Base-by-base conservation (phyloP, 2,113 vertebrate genomes). In the Calonectris borealis region DNA sequence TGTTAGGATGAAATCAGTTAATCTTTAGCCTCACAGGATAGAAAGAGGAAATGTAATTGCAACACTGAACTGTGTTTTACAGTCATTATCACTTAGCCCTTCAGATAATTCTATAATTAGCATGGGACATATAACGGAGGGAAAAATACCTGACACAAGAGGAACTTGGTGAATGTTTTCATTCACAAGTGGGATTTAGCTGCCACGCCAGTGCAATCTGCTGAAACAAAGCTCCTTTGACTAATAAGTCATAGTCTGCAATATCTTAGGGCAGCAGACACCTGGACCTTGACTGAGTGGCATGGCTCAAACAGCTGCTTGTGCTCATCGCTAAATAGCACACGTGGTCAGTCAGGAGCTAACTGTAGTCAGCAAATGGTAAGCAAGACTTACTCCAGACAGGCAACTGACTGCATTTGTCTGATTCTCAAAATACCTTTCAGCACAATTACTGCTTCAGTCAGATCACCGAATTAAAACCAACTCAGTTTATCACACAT, bases 11-110 rank as follows among this genome's bases (percentile, higher is more conserved):
- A 94, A 92, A 97, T 97, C 96, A 49, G 97, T 95, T 98, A 97
- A 97, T 97, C 97, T 98, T 96, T 70, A 96, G 96, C 20, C 73
- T 96, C 87, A 88, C 93, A 91, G 46, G 93, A 96, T 89, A 96
- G 94, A 97, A 90, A 97, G 95, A 96, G 98, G 97, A 98, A 98
- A 95, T 51, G 57, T 46, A 95, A 86, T 98, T 98, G 97, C 97
- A 93, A 98, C 96, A 98, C 49, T 14, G 69, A 93, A 44, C 65
- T 79, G 65, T 79, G 88, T 90, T 94, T 97, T 97, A 95, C 88
- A 83, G 69, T 95, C 91, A 95, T 94, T 97, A 95, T 96, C 97
- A 79, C 46, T 86, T 58, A 83, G 68, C 73, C 52, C 88, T 96
- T 91, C 72, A 83, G 92, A 96, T 93, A 81, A 80, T 88, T 95